A percentile compares a stretch with the other conserved stretches of the same genome.
phyloP scores from a whole-genome alignment of 2,888 invertebrate species.

The Agrilus biguttatus region DNA sequence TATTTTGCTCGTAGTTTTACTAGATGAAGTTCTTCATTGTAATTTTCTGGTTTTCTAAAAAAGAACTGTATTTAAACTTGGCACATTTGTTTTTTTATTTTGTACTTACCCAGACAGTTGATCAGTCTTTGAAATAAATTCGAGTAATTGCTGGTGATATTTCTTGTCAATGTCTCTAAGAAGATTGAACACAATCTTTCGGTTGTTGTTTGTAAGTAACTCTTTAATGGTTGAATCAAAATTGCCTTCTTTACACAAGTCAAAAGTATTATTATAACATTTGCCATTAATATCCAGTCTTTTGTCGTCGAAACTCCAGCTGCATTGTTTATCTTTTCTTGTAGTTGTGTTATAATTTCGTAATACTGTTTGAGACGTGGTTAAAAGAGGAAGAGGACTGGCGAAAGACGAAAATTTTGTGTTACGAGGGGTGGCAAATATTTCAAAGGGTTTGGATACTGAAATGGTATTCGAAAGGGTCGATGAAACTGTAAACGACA shows the following conservation, averaged over 20 bases:
- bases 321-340: background rate
- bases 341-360: too few relatives aligned
- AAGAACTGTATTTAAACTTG: background rate
- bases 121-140: background rate
- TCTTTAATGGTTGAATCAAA: background rate
- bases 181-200: constrained; percentile 1
- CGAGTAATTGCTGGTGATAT: background rate
- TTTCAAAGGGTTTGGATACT: too few relatives aligned
- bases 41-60: background rate
- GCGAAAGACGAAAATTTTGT: background rate
- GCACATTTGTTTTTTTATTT: background rate
- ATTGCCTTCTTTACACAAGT: background rate
- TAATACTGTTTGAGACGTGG: too few relatives aligned
- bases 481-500: too few relatives aligned
- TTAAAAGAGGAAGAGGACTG: too few relatives aligned
- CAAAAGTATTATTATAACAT: background rate
- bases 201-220: constrained; percentile 2
- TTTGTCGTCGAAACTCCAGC: constrained; percentile 1
- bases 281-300: background rate
- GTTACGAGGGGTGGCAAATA: background rate
- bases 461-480: too few relatives aligned
- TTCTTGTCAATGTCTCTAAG: background rate
- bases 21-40: background rate
- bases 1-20: constrained; percentile 4
- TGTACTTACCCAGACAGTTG: background rate